Evolutionary conservation across 2,888 invertebrate species (phyloP), one percentile per base, ranked within the genome.

Genomic region (Drosophila mettleri): DNA sequence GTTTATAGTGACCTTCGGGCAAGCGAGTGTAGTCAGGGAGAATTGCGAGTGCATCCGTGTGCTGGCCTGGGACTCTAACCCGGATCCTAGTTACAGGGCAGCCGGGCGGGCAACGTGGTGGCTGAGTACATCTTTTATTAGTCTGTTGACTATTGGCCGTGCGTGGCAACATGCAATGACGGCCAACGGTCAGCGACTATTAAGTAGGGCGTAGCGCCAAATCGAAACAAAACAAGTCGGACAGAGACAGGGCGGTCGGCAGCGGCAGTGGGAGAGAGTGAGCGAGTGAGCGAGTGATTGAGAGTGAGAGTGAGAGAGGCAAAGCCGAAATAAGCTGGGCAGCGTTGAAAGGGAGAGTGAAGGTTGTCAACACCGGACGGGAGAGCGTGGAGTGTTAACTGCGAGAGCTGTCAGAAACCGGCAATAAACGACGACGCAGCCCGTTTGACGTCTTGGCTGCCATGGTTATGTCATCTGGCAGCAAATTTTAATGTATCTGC

Each of bases 171-270:
- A 63, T 70, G 77, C 58, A 70, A 66, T 61, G 67, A 67, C 53
- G 61, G 51, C 51, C 70, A 70, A 63, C 61, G 71, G 71, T 62
- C 76, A 71, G 61, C 46, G 58, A 45, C 63, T 65, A 33, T 65
- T 62, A 64, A 72, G 72, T 80, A 68, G 86, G 86, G 83, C 84
- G 84, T 69, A 62, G 63, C 72, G 68, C 65, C 55, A 69, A 71
- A 54, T 54, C 63, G 64, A 77, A 24, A 43, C n/a, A 31, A 58
- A 48, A 27, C 20, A 31, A 18, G n/a, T 20, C 8, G 20, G 51
- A 43, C 6, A 54, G 33, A 33, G 54, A 24, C 24, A n/a, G 54
- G n/a, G n/a, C n/a, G n/a, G n/a, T n/a, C n/a, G n/a, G n/a, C n/a
- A n/a, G n/a, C n/a, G n/a, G n/a, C n/a, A 18, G 14, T 10, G 18